phyloP scores from a whole-genome alignment of 2,888 invertebrate species.

The Orthosia incerta region DNA sequence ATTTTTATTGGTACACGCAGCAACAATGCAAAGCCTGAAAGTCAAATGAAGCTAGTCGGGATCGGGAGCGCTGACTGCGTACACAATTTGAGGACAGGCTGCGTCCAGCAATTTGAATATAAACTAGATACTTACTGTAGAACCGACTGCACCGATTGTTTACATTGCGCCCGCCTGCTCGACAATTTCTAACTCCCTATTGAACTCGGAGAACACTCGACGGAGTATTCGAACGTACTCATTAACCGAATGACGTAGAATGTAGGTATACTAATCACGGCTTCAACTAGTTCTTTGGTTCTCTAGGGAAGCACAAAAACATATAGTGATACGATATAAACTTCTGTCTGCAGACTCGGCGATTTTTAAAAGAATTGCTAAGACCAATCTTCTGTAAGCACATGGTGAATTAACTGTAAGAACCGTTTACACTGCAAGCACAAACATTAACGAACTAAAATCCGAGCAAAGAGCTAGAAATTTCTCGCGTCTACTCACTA shows the following conservation, averaged over 20 bases:
- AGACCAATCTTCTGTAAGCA: not conserved
- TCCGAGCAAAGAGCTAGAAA: conserved; percentile 10
- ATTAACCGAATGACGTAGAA: conserved; percentile 47
- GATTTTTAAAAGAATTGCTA: not conserved
- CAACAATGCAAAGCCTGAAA: conserved; percentile 60
- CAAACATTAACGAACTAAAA: conserved; percentile 31
- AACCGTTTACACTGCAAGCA: conserved; percentile 3
- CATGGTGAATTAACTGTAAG: conserved; percentile 5
- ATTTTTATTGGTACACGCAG: conserved; percentile 28
- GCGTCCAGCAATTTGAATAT: conserved; percentile 81
- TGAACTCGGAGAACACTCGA: conserved; percentile 58
- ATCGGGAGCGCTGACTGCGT: conserved; percentile 60
- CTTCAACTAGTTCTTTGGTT: not conserved
- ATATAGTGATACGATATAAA: not conserved
- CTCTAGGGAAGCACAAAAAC: not conserved
- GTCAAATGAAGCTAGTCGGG: conserved; percentile 62
- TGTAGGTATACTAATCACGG: conserved; percentile 11
- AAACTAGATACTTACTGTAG: conserved; percentile 76
- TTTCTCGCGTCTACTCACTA: conserved; percentile 14
- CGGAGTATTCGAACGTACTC: conserved; percentile 54
- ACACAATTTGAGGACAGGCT: conserved; percentile 67
- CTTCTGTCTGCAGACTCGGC: not conserved
- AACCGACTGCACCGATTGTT: conserved; percentile 72
- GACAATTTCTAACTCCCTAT: conserved; percentile 62
- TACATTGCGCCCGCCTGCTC: conserved; percentile 65